A percentile compares a stretch with the other conserved stretches of the same genome.
Conservation (phyloP, 2,113 vertebrate genomes). For the Alces alces region DNA sequence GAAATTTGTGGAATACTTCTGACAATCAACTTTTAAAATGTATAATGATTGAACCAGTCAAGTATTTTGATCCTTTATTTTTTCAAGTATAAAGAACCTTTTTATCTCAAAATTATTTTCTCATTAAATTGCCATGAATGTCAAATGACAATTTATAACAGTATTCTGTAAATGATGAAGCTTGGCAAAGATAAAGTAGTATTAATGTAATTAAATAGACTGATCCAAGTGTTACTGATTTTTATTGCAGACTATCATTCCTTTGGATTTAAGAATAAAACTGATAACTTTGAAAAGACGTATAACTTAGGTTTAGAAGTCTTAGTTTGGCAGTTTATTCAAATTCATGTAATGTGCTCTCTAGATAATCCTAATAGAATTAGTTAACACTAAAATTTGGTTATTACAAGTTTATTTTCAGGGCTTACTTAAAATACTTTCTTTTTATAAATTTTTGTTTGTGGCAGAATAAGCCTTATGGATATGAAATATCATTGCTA, state of each 20-base stretch:
- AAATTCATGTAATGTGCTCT: background rate
- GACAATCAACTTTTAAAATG: background rate
- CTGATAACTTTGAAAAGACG: background rate
- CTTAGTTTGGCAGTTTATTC: background rate
- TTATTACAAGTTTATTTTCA: constrained; percentile 19
- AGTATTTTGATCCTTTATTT: background rate
- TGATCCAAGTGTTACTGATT: background rate
- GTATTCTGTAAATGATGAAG: background rate
- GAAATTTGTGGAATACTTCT: background rate
- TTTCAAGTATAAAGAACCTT: background rate
- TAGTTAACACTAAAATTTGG: background rate
- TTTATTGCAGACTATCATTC: background rate
- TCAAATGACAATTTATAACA: background rate
- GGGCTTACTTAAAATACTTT: background rate
- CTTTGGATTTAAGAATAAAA: background rate
- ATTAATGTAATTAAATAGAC: background rate
- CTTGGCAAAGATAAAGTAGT: background rate
- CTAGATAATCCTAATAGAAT: background rate
- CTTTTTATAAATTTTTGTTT: background rate
- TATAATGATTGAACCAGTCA: background rate
- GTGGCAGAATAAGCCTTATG: background rate
- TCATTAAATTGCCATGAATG: background rate
- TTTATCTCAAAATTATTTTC: background rate
- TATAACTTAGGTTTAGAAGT: background rate
- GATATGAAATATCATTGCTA: background rate